Base-by-base conservation (phyloP, 92 coral and sea anemone species). In the Palythoa grandiflora region DNA sequence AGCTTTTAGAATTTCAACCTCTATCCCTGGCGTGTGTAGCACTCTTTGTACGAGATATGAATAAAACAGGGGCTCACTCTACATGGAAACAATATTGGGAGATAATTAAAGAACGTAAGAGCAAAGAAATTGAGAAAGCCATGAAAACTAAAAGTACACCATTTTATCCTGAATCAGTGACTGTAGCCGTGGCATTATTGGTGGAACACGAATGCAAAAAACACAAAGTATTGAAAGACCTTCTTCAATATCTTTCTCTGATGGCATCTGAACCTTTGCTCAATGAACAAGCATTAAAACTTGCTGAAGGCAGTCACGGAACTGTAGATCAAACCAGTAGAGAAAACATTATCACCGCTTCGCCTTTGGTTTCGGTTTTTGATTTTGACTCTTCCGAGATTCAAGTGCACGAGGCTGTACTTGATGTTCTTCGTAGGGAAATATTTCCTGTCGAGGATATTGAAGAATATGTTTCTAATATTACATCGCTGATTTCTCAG, bases 11-110 rank as follows among this genome's bases (percentile, higher is more conserved):
- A 37, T 88, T 78, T 44, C 94, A 89, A 54, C 94, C 92, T 61
- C 76, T 92, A 16, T 89, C 94, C 16, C 38, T 92, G 75, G 94
- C 88, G 6, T 87, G 90, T 16, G 94, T 91, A 28, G 94, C 90
- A 28, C 75, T 83, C 39, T 89, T 89, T 78, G 8, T 85, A 37
- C 72, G 57, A 16, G 51, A 50, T 37, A 78, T 75, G 79, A 37
- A 15, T 3, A 38, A 44, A 9, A 63, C 3, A 61, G 91, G 57
- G 50, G 54, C 74, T 7, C 40, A 15, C 17, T 73, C 6, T 39
- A 14, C 78, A 40, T 73, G 78, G 78, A 73, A 73, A 73, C 54
- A 40, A 39, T 73, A 73, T 73, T 39, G 39, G 17, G 78, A 73
- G 19, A 73, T 17, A 13, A 38, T 73, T 2, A 73, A 73, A 73